Conservation (phyloP, 2,888 invertebrate species). For the Orchestes rusci region DNA sequence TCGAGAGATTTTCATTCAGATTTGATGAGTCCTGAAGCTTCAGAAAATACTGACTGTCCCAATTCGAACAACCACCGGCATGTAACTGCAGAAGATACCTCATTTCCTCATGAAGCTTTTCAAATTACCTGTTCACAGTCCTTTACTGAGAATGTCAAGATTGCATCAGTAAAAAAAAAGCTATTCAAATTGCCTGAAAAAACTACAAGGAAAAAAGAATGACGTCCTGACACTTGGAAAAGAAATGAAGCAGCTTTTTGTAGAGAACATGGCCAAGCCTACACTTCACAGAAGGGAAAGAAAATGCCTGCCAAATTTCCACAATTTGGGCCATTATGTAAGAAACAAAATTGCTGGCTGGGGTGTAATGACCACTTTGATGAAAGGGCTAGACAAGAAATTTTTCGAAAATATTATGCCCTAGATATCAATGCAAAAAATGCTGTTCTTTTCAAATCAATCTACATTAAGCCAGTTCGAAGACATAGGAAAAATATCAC, state of each 20-base stretch:
- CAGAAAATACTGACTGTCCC: too few species aligned
- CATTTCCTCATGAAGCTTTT: too few species aligned
- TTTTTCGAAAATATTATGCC: constrained; percentile 4
- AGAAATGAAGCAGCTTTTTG: constrained; percentile 2
- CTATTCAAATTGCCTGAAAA: constrained; percentile 7
- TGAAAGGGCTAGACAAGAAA: constrained; percentile 2
- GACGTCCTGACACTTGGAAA: constrained; percentile 1
- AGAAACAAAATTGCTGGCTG: constrained; percentile 1
- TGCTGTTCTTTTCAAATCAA: constrained; percentile 4
- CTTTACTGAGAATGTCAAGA: too few species aligned
- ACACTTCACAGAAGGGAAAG: too few species aligned
- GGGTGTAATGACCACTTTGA: background rate
- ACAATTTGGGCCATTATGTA: background rate
- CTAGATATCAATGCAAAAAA: constrained; percentile 6
- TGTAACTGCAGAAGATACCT: too few species aligned
- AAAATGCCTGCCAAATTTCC: too few species aligned
- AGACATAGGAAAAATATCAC: background rate
- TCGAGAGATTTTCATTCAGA: too few species aligned
- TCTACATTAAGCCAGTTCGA: constrained; percentile 5
- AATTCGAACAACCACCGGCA: too few species aligned
- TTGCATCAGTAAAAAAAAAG: constrained; percentile 4
- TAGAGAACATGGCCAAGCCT: too few species aligned
- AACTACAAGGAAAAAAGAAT: constrained; percentile 4
- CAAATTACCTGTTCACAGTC: too few species aligned
- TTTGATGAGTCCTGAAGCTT: too few species aligned